Evolutionary conservation across 1,140 invertebrate species (phyloP).

Genomic region (Vanessa atalanta): DNA sequence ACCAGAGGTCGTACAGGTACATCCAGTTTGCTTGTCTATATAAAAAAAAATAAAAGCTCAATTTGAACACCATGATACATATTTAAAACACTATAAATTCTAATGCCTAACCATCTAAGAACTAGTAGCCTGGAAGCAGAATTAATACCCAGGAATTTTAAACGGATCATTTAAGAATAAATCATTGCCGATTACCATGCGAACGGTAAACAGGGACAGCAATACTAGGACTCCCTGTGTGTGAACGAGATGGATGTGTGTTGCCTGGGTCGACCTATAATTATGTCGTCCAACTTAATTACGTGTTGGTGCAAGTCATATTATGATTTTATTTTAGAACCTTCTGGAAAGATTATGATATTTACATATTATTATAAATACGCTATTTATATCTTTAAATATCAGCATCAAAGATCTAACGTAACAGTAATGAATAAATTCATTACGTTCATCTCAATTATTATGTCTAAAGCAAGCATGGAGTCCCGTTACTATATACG

Average conservation of each 20-base stretch:
- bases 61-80: background rate
- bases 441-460: too few species aligned
- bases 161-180: constrained; percentile 13
- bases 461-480: too few species aligned
- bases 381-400: background rate
- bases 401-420: too few species aligned
- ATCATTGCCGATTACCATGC: constrained; percentile 7
- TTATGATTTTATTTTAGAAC: constrained; percentile 32
- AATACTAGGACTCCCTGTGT: constrained; percentile 13
- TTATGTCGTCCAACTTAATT: constrained; percentile 66
- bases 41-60: too few species aligned
- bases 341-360: constrained; percentile 1
- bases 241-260: constrained; percentile 38
- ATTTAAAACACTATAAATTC: constrained; percentile 8
- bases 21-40: too few species aligned
- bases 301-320: constrained; percentile 53
- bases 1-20: too few species aligned
- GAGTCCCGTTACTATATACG: too few species aligned
- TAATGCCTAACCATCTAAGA: background rate
- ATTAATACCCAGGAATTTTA: constrained; percentile 7
- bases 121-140: constrained; percentile 9
- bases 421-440: too few species aligned
- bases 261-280: constrained; percentile 47
- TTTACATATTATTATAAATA: constrained; percentile 6
- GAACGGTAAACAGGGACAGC: background rate